Evolutionary conservation across 2,113 vertebrate species (phyloP), one percentile per base, ranked within the genome.

Genomic region (Pachycephala philippinensis): DNA sequence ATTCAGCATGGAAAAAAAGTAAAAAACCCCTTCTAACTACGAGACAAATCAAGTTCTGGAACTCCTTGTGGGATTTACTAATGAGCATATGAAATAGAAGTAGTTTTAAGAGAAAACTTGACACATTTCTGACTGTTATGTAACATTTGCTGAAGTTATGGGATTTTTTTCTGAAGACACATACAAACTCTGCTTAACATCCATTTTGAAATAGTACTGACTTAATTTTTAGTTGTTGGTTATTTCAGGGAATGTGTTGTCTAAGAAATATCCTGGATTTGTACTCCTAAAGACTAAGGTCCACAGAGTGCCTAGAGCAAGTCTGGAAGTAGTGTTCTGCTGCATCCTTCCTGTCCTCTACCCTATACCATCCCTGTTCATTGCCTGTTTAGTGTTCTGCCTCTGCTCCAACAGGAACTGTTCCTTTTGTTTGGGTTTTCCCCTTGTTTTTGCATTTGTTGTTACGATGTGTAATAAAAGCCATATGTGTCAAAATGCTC

Each of bases 61-160:
- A 66, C 13, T 82, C 24, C 9, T 6, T 53, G 15, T 24, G 47
- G 40, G 26, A 45, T 87, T 87, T 87, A 71, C 35, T 31, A 57
- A 31, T 4, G 15, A 30, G 11, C 81, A 45, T 42, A 78, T 9
- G 20, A 81, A 90, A 74, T 13, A 15, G 3, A 60, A 69, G 6
- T 7, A 49, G 4, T 47, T 80, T 61, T 59, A 75, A 75, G 47
- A 71, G 39, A 75, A 82, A 56, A 54, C 3, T 2, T 33, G 37
- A 40, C 20, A 39, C 4, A 23, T 45, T 84, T 75, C 50, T 78
- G 18, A 19, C 24, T 53, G 14, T 21, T 49, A 57, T 1, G 2
- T 31, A 80, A 44, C 17, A 44, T 11, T 28, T 6, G 4, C 15
- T 69, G 60, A 78, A 63, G 7, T 47, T 8, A 45, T 0, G 1